These are phyloP conservation scores for Oasisia sp. DNA, from an alignment of 2,888 invertebrate species.

Conservation along the genomic window DNA sequence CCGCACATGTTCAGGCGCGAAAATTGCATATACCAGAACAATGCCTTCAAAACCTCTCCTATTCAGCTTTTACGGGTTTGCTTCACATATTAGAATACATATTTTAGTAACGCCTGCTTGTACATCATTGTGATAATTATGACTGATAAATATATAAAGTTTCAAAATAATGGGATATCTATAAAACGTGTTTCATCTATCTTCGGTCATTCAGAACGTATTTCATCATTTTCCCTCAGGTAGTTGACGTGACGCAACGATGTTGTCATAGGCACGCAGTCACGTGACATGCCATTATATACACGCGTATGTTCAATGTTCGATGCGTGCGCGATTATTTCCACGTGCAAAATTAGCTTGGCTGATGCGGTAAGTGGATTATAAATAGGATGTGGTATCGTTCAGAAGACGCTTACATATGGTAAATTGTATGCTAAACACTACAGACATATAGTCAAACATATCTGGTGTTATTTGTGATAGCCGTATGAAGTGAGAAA, in stretches of 20 bases:
- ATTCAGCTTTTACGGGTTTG: too few relatives aligned
- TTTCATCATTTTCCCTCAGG: background rate
- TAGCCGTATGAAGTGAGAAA: background rate
- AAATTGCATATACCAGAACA: too few relatives aligned
- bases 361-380: background rate
- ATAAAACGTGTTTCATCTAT: too few relatives aligned
- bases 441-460: background rate
- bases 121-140: too few relatives aligned
- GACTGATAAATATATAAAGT: too few relatives aligned
- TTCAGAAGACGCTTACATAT: too few relatives aligned
- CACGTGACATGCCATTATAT: background rate
- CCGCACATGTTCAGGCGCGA: too few relatives aligned
- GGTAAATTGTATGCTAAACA: background rate
- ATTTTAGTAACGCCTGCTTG: too few relatives aligned
- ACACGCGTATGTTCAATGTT: background rate
- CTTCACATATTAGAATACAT: too few relatives aligned
- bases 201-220: too few relatives aligned
- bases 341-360: background rate
- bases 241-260: background rate
- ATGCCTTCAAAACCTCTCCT: too few relatives aligned
- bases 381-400: background rate
- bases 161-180: too few relatives aligned
- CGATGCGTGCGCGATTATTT: background rate
- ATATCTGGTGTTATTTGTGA: background rate
- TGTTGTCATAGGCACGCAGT: background rate